Evolutionary conservation across 2,888 invertebrate genomes (phyloP), one percentile per base, ranked within the genome.

Genomic region (Danaus chrysippus): DNA sequence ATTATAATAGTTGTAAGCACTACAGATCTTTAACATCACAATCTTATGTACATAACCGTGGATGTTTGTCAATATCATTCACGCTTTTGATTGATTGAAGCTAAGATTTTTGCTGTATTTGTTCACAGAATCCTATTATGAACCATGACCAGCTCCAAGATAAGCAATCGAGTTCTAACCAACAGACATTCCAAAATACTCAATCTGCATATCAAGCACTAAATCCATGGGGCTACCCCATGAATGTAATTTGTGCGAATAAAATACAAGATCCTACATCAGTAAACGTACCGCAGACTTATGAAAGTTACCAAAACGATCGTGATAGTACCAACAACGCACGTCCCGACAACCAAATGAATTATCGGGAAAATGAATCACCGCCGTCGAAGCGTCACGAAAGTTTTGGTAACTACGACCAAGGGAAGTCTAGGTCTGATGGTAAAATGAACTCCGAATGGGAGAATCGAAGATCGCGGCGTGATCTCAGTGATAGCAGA

Each of bases 61-160:
- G 23, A 34, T 5, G 23, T 23, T 23, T 23, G 23, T 3, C 8
- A 34, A 6, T 34, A 3, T 34, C 23, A 34, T 34, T 34, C 23
- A 5, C 23, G 23, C 23, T 34, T 34, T 6, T 34, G 23, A 34
- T 34, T 34, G 23, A 13, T 17, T 15, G 34, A 52, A 63, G 41
- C 58, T 41, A 23, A 56, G 61, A 19, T 15, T 58, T 17, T 54
- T 54, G 44, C 61, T 44, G 56, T 43, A 60, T 64, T 65, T 65
- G 64, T 70, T 62, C 66, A 63, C 70, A 70, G 69, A 68, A 56
- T 57, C 46, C 58, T 23, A 60, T 63, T 56, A 41, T 63, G 54
- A 60, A 60, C 57, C 61, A 66, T 61, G 56, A 49, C 43, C 57
- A 43, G 17, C 57, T 41, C 13, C 8, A 52, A 52, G 34, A 15